Percentiles rank a stretch among this genome's conserved stretches.
phyloP scores from a whole-genome alignment of 2,888 invertebrate genomes.

The Polymixis lichenea region DNA sequence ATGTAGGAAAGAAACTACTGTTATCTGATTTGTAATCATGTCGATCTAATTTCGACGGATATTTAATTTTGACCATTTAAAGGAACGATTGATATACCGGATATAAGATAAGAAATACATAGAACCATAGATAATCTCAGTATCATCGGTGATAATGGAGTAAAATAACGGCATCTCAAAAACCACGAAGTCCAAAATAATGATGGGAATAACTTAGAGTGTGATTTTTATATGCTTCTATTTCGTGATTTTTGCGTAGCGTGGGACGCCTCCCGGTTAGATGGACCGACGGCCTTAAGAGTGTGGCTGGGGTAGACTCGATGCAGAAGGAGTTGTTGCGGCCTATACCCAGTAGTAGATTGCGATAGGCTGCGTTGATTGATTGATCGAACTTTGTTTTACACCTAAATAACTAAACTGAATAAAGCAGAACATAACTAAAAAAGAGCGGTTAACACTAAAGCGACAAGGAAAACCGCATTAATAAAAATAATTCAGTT shows the following conservation, averaged over 20 bases:
- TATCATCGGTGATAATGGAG: not conserved
- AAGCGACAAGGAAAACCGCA: slow-evolving; percentile 44
- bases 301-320: too few relatives aligned
- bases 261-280: too few relatives aligned
- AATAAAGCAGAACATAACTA: not conserved
- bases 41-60: slow-evolving; percentile 17
- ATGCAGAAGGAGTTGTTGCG: too few relatives aligned
- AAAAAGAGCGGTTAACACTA: slow-evolving; percentile 1
- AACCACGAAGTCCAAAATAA: not conserved
- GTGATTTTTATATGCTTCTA: too few relatives aligned
- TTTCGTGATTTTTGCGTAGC: too few relatives aligned
- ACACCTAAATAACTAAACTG: too few relatives aligned
- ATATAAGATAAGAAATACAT: not conserved
- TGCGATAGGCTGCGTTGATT: too few relatives aligned
- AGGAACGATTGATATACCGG: slow-evolving; percentile 10
- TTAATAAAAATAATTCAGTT: slow-evolving; percentile 24
- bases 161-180: slow-evolving; percentile 2
- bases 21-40: slow-evolving; percentile 9
- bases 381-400: too few relatives aligned
- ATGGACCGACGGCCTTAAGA: too few relatives aligned
- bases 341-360: too few relatives aligned
- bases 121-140: slow-evolving; percentile 1
- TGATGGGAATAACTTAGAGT: not conserved
- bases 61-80: slow-evolving; percentile 25
- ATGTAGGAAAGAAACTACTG: not conserved